Evolutionary conservation across 1,140 invertebrate genomes (phyloP), one percentile per base, ranked within the genome.

Genomic region (Arctopsyche grandis): DNA sequence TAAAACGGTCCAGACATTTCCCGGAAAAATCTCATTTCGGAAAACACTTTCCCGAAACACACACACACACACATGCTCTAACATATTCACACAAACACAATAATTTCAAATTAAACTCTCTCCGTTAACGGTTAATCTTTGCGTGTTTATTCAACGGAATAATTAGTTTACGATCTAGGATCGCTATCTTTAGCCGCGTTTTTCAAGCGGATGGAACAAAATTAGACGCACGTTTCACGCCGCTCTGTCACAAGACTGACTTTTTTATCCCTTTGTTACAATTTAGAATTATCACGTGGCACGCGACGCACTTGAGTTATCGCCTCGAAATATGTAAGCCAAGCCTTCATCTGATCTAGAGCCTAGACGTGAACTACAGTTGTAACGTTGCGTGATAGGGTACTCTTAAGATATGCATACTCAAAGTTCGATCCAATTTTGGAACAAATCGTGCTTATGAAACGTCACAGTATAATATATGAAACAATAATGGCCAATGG

Each of bases 251-350:
- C 19, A 26, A 10, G 29, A 29, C 66, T 7, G 7, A 38, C 29
- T 4, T 38, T 38, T 38, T 38, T 38, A 4, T 7, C 7, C 29
- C 29, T 38, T 38, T 38, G 29, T 38, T 38, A 38, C 7, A 4
- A 38, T 38, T 38, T 38, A 38, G 7, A 38, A 38, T 1, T 38
- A 7, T 7, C 29, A 38, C 29, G 29, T 38, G 29, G 7, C 71
- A 74, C 52, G 71, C 71, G 19, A 74, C 24, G 19, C 21, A n/a
- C n/a, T n/a, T n/a, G 16, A 73, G 43, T 73, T 73, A 73, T 73
- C 19, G 43, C 46, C 46, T 46, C 44, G 12, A 52, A 73, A 52
- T 26, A 38, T 24, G 69, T 16, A 73, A 73, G 14, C 22, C 22
- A 22, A n/a, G 10, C 16, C 22, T 73, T 52, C 71, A 26, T 19